These are phyloP conservation scores for Strix aluco DNA, from an alignment of 2,113 vertebrate species.

Conservation along the genomic window DNA sequence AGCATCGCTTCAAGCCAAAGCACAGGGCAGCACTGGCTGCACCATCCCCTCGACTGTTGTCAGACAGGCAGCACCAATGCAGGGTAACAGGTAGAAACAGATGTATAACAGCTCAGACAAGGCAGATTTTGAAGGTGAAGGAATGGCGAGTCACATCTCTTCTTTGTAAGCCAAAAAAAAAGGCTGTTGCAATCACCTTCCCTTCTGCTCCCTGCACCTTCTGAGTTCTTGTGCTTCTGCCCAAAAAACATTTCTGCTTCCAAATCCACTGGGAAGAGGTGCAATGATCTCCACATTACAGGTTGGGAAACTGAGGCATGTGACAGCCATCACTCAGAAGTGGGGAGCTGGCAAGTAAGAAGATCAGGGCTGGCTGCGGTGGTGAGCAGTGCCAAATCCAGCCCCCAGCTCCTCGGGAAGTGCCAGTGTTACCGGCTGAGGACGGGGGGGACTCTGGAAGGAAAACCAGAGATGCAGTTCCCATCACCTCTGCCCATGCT, in stretches of 20 bases:
- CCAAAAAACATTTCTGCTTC: neutral
- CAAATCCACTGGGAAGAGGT: neutral
- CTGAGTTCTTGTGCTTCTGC: neutral
- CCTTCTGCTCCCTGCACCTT: neutral
- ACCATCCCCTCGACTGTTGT: neutral
- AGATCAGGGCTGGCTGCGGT: neutral
- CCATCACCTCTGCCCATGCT: neutral
- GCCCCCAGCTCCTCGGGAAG: neutral
- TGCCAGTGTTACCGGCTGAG: neutral
- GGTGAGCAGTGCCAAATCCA: neutral
- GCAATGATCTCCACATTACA: rapidly evolving
- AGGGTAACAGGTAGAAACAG: neutral
- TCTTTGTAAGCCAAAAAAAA: neutral
- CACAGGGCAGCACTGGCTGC: neutral
- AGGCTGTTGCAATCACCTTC: neutral
- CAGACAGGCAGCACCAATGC: rapidly evolving
- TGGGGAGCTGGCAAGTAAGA: rapidly evolving
- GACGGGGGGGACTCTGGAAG: neutral
- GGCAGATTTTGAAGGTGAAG: neutral
- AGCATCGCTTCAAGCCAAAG: neutral
- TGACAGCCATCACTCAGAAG: neutral
- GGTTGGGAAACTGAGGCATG: neutral
- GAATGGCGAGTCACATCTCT: neutral
- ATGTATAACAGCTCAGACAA: rapidly evolving
- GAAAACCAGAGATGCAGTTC: neutral